Evolutionary conservation across 2,797 vertebrate genomes (phyloP).

Genomic region (Decapterus maruadsi): DNA sequence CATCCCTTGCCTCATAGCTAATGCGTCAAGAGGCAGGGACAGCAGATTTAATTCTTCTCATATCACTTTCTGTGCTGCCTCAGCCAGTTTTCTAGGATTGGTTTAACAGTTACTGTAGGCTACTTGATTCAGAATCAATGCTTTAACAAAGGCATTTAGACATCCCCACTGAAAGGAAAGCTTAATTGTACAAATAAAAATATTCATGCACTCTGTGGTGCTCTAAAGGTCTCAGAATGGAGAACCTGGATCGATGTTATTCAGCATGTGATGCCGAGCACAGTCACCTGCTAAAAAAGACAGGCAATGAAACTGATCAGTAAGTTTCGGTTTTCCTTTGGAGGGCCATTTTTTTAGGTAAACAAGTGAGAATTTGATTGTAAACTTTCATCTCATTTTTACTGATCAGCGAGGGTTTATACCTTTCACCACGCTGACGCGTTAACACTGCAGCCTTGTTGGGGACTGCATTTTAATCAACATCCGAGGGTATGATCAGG

Average conservation of each 20-base stretch:
- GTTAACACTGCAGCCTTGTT: background rate
- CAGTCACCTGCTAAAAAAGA: background rate
- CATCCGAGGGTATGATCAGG: background rate
- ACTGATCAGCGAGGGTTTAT: constrained; percentile 1
- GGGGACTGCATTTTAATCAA: constrained; percentile 12
- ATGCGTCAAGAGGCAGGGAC: background rate
- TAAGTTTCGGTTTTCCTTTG: constrained; percentile 7
- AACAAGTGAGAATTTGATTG: constrained; percentile 14
- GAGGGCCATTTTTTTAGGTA: background rate
- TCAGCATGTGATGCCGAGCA: background rate
- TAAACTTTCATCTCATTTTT: background rate
- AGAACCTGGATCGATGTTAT: constrained; percentile 21
- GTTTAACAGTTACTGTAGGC: background rate
- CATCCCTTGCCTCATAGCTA: background rate
- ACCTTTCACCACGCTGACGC: background rate
- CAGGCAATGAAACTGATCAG: background rate
- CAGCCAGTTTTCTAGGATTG: background rate
- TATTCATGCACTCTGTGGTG: background rate
- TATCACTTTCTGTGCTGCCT: background rate
- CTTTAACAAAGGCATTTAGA: background rate
- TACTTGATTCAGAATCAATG: background rate
- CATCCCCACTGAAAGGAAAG: background rate
- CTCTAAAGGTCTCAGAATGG: background rate
- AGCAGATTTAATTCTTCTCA: background rate
- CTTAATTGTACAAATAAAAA: background rate